Evolutionary conservation across 2,888 invertebrate species (phyloP).

Genomic region (Xanthia icteritia): DNA sequence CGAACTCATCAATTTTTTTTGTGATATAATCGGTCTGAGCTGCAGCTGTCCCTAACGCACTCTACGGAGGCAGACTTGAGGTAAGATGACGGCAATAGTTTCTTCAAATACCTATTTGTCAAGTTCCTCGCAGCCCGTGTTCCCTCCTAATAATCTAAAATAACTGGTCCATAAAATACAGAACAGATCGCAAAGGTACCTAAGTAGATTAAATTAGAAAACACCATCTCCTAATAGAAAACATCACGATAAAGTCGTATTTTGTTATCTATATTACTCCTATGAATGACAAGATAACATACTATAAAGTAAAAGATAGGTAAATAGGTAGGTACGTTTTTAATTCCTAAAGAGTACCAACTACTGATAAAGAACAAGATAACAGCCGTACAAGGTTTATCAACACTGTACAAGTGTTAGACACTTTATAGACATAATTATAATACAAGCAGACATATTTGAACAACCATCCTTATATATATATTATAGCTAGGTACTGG

Average conservation of each 20-base stretch:
- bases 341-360: conserved; percentile 47
- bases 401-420: conserved; percentile 24
- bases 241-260: conserved; percentile 14
- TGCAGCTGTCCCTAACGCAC: no score
- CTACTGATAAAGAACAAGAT: conserved; percentile 57
- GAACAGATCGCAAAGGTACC: background rate
- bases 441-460: conserved; percentile 13
- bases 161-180: no score
- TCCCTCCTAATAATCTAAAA: no score
- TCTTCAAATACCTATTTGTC: no score
- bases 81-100: no score
- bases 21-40: no score
- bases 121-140: no score
- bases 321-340: conserved; percentile 45
- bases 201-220: no score
- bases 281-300: conserved; percentile 57
- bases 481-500: background rate
- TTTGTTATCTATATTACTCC: conserved; percentile 29
- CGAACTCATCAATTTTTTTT: no score
- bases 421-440: conserved; percentile 24
- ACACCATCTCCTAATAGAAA: background rate
- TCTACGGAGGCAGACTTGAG: no score
- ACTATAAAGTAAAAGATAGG: conserved; percentile 37
- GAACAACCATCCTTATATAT: background rate
- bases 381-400: conserved; percentile 51